Conservation (phyloP, 2,888 invertebrate species). For the Tiliacea citrago region DNA sequence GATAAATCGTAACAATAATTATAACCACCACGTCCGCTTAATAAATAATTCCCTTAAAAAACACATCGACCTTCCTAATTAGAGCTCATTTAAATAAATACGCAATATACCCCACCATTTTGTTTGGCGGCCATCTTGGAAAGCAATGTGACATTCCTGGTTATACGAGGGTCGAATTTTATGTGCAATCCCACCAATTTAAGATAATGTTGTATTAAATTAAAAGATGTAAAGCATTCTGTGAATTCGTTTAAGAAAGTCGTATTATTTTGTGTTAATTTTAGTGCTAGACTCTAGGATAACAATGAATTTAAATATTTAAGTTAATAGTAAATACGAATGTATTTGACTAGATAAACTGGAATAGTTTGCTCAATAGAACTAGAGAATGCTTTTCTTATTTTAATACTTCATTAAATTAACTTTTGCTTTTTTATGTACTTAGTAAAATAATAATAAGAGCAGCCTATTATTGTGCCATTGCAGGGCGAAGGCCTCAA, state of each 20-base stretch:
- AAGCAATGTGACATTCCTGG: constrained; percentile 50
- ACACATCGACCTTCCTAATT: constrained; percentile 74
- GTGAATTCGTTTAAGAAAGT: constrained; percentile 19
- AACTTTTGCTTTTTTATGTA: neutral
- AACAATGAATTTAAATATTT: neutral
- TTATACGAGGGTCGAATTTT: constrained; percentile 59
- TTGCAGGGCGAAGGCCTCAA: too few species aligned
- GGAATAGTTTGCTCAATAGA: neutral
- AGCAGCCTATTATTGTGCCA: too few species aligned
- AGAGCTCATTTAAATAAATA: constrained; percentile 78
- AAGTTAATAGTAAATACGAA: constrained; percentile 13
- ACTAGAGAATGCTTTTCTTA: neutral
- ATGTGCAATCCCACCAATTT: constrained; percentile 52
- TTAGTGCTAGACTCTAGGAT: neutral
- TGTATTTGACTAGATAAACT: constrained; percentile 10
- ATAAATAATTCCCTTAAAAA: constrained; percentile 65
- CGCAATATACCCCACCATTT: constrained; percentile 72
- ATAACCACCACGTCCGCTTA: constrained; percentile 49
- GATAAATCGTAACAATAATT: constrained; percentile 48
- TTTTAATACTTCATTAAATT: neutral
- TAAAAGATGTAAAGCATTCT: constrained; percentile 35
- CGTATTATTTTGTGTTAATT: constrained; percentile 46
- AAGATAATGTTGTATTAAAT: constrained; percentile 56
- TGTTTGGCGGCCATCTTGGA: constrained; percentile 67
- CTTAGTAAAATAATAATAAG: too few species aligned